Conservation (phyloP, 2,888 invertebrate genomes). For the Blastobasis adustella region DNA sequence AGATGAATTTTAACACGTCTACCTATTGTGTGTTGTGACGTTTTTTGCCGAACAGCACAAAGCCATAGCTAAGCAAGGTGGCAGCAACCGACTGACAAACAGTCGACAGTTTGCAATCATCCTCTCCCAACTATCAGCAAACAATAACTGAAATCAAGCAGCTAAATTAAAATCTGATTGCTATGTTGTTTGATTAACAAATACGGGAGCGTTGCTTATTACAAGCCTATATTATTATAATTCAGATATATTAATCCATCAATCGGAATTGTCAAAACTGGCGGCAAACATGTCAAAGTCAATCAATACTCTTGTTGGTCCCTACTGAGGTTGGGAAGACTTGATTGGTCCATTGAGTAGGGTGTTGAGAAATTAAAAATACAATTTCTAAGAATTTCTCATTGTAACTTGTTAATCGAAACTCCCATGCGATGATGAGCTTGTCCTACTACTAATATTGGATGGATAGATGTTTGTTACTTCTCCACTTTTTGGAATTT, state of each 20-base stretch:
- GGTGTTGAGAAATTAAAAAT: no score
- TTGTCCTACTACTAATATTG: no score
- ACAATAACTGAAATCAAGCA: background rate
- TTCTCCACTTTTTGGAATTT: no score
- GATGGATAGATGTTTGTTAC: no score
- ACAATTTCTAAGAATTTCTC: no score
- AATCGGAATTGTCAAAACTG: slow-evolving; percentile 5
- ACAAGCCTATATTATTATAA: background rate
- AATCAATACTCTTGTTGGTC: slow-evolving; percentile 16
- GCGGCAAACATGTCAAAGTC: slow-evolving; percentile 13
- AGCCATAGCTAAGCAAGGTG: no score
- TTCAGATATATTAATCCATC: background rate
- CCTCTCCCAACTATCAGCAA: background rate
- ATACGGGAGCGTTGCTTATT: background rate
- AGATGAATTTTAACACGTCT: slow-evolving; percentile 43
- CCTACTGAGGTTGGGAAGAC: no score
- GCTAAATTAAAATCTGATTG: background rate
- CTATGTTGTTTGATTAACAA: background rate
- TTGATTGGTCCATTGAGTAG: no score
- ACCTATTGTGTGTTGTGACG: slow-evolving; percentile 17
- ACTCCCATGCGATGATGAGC: no score
- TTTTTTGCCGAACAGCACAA: slow-evolving; percentile 10
- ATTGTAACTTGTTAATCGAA: no score
- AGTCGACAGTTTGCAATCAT: background rate
- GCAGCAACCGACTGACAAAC: background rate